Base-by-base conservation (phyloP, 2,113 vertebrate genomes). In the Scopus umbretta region DNA sequence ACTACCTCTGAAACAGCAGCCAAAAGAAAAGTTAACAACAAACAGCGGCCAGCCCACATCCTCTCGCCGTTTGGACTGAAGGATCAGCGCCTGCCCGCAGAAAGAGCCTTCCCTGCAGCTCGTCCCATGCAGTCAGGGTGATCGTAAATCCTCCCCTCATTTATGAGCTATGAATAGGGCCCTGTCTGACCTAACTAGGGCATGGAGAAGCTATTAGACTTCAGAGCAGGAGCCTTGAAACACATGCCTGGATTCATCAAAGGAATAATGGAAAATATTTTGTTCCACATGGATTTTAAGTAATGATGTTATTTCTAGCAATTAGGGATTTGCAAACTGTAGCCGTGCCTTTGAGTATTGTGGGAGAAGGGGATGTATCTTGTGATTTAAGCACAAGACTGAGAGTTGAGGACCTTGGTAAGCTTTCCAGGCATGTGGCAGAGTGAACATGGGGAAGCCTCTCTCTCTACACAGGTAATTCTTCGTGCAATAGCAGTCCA, bases 171-270 rank as follows among this genome's bases (percentile, higher is more conserved):
- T 96, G 96, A 97, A 96, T 97, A 96, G 75, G 92, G 96, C 94
- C 92, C 96, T 96, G 95, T 96, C 94, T 96, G 95, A 90, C 96
- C 94, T 95, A 96, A 96, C 79, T 90, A 74, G 96, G 93, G 96
- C 95, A 96, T 95, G 96, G 94, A 96, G 96, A 96, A 96, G 62
- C 94, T 90, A 59, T 95, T 94, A 95, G 95, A 88, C 96, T 95
- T 93, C 93, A 88, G 96, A 95, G 94, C 49, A 92, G 79, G 71
- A 95, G 90, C 82, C 85, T 90, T 93, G 85, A 97, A 96, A 94
- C 85, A 80, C 88, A 96, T 78, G 94, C 90, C 75, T 90, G 79
- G 93, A 73, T 91, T 93, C 93, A 96, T 95, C 95, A 95, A 94
- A 97, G 85, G 79, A 94, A 96, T 94, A 94, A 97, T 95, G 95